Conservation (phyloP, 2,888 invertebrate species). For the Pseudococcus viburni region DNA sequence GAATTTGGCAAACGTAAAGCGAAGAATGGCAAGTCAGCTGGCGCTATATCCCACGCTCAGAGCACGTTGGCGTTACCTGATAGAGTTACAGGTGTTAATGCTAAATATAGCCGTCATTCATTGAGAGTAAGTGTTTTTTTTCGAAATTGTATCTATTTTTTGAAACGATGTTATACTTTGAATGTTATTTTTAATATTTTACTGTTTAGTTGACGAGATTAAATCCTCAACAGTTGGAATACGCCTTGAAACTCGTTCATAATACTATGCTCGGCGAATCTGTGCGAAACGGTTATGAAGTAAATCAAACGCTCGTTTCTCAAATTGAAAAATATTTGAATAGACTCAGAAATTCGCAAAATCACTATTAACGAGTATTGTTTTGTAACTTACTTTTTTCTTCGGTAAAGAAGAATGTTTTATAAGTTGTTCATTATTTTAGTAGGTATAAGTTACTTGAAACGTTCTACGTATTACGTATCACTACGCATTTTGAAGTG, state of each 20-base stretch:
- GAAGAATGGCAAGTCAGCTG: slow-evolving; percentile 29
- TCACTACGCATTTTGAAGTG: not conserved
- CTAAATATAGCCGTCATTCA: not conserved
- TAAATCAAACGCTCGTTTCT: slow-evolving; percentile 10
- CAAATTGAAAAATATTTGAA: slow-evolving; percentile 53
- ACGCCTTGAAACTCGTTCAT: slow-evolving; percentile 51
- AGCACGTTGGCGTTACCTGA: not conserved
- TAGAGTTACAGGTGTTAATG: not conserved
- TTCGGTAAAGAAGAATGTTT: too few relatives aligned
- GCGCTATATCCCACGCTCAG: not conserved
- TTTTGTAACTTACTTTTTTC: too few relatives aligned
- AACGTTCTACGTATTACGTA: not conserved
- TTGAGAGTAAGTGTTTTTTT: not conserved
- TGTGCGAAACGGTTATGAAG: slow-evolving; percentile 52
- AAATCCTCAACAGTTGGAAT: slow-evolving; percentile 4
- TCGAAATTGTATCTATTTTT: not conserved
- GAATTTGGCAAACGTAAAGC: slow-evolving; percentile 71
- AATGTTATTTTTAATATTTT: not conserved
- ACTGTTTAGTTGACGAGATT: slow-evolving; percentile 48
- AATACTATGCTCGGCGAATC: slow-evolving; percentile 54
- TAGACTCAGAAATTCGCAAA: not conserved
- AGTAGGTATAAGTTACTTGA: not conserved
- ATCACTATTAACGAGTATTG: not conserved
- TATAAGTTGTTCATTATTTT: too few relatives aligned
- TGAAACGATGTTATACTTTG: too few relatives aligned